Evolutionary conservation across 2,888 invertebrate species (phyloP).

Genomic region (Leptura quadrifasciata): DNA sequence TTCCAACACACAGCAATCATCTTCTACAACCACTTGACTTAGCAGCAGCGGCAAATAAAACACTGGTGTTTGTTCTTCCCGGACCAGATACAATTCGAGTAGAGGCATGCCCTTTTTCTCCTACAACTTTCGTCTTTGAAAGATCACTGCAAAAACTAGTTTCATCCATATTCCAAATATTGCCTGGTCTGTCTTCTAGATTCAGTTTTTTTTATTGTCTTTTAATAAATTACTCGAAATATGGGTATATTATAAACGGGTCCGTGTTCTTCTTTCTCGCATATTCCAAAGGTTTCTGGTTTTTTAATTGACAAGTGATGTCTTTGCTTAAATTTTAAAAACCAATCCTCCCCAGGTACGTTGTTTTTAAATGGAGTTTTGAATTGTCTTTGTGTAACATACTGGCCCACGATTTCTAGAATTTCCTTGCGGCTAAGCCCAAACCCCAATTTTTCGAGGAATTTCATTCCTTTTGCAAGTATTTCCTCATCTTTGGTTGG

Average conservation of each 20-base stretch:
- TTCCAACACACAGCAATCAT: not conserved
- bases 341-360: not conserved
- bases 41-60: not conserved
- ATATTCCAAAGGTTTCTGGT: not conserved
- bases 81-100: not conserved
- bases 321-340: not conserved
- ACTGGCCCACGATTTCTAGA: not conserved
- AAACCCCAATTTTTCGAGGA: not conserved
- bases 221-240: too few species aligned
- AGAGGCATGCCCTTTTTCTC: not conserved
- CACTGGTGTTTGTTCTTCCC: not conserved
- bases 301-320: not conserved
- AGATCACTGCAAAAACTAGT: not conserved
- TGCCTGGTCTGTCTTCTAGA: too few species aligned
- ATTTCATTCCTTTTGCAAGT: not conserved
- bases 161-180: too few species aligned
- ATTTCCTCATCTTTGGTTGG: not conserved
- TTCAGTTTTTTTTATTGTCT: too few species aligned
- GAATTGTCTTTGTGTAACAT: not conserved
- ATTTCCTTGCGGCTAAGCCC: not conserved
- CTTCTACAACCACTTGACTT: not conserved
- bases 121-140: not conserved
- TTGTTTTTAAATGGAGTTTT: not conserved
- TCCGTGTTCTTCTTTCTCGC: not conserved
- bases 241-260: too few species aligned